Base-by-base conservation (phyloP, 2,797 vertebrate genomes). In the Melanogrammus aeglefinus region DNA sequence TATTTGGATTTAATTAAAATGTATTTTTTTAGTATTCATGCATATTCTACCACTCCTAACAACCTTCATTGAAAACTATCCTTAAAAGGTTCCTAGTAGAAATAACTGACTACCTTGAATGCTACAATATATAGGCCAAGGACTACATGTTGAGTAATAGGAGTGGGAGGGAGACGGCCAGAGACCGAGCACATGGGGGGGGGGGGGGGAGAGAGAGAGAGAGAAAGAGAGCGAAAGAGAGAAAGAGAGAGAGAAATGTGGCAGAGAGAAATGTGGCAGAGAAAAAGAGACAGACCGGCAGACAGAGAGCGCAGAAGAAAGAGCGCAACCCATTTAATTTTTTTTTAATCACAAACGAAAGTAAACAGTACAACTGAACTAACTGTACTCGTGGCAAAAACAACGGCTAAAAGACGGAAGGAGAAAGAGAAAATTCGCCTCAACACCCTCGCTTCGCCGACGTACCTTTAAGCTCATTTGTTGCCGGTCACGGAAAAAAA, bases 391-490 rank as follows among this genome's bases (percentile, higher is more conserved):
- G 57, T 63, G 57, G 57, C 57, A 63, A 24, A 21, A 21, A 63
- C 14, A 12, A 44, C 14, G 9, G 7, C 7, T 21, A 8, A 63
- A 63, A 6, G 24, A 63, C 21, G 57, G n/a, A n/a, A 9, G 24
- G 21, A n/a, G 21, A n/a, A n/a, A 82, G 76, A 66, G 76, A 73
- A 72, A 86, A 73, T n/a, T 71, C 71, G 35, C 10, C 41, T 44
- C 12, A 44, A 44, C 12, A 5, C 6, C 57, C 47, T 51, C 1
- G 57, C 57, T 77, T 79, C 71, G 72, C 73, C 41, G 77, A 94
- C 95, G 88, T 95, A 96, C 94, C 95, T 96, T 93, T 87, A 93
- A 90, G 85, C 94, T 96, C 94, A 95, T 95, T 91, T n/a, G 57
- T 24, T 9, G 57, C 57, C 88, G 90, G 79, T 88, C 83, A 91